phyloP scores from a whole-genome alignment of 92 coral and sea anemone genomes.

The Plumapathes pennacea region DNA sequence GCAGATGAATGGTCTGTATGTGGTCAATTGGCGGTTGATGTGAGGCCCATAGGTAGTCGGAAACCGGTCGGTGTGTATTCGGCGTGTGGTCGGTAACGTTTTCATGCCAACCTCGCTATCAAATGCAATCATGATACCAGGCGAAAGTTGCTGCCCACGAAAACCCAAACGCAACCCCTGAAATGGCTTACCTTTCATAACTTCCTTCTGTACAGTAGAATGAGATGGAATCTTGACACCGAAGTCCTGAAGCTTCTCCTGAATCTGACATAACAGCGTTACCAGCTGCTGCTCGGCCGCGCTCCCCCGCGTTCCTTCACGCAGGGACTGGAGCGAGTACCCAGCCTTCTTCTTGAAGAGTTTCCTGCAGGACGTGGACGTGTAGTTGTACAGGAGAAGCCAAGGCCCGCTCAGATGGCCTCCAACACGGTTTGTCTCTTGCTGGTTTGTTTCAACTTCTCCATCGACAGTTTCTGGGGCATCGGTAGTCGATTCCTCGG shows the following conservation, averaged over 20 bases:
- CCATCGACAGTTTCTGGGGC: background rate
- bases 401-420: constrained; percentile 73
- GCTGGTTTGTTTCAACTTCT: constrained; percentile 26
- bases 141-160: too few relatives aligned
- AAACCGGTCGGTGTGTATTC: too few relatives aligned
- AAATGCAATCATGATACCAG: too few relatives aligned
- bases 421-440: constrained; percentile 33
- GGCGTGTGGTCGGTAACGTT: too few relatives aligned
- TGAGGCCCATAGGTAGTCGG: too few relatives aligned
- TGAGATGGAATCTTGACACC: constrained; percentile 65
- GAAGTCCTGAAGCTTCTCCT: constrained; percentile 78
- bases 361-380: constrained; percentile 52
- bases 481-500: background rate
- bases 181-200: constrained; percentile 7
- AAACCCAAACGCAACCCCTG: background rate
- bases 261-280: constrained; percentile 67
- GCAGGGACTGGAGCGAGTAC: constrained; percentile 15
- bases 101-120: too few relatives aligned
- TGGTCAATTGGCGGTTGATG: too few relatives aligned
- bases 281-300: constrained; percentile 27
- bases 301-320: constrained; percentile 21
- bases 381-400: constrained; percentile 78
- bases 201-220: background rate
- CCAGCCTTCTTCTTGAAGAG: constrained; percentile 6
- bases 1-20: too few relatives aligned